These are phyloP conservation scores for Resseliella maxima DNA, from an alignment of 2,888 invertebrate genomes.

Conservation along the genomic window DNA sequence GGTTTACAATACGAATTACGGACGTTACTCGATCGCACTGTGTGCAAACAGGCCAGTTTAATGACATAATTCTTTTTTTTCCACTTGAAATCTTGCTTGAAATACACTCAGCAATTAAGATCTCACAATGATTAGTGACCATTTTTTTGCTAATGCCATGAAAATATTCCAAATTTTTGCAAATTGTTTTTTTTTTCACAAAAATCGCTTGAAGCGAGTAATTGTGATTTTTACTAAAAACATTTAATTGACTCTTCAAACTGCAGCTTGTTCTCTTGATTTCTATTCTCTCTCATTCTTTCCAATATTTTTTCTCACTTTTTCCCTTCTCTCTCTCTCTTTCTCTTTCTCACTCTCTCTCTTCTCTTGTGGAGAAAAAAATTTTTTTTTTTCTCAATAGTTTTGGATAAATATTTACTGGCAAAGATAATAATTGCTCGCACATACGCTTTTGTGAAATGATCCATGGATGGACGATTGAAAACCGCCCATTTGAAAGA, in stretches of 20 bases:
- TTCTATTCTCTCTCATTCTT: neutral
- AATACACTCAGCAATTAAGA: neutral
- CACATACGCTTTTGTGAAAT: neutral
- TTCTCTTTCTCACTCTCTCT: too few species aligned
- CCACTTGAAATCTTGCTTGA: too few species aligned
- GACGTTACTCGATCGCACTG: neutral
- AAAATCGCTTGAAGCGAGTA: neutral
- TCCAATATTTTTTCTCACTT: too few species aligned
- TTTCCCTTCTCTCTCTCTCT: neutral
- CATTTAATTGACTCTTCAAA: neutral
- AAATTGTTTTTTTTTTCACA: neutral
- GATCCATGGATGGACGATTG: neutral
- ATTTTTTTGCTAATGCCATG: neutral
- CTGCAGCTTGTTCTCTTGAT: neutral
- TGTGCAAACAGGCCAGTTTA: neutral
- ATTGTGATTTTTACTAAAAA: neutral
- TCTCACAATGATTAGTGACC: neutral
- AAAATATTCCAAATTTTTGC: neutral
- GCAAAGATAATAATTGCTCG: neutral
- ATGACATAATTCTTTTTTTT: constrained; percentile 26
- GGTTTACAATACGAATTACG: neutral
- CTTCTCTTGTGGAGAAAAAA: too few species aligned
- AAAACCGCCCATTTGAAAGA: neutral
- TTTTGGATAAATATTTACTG: constrained; percentile 4
- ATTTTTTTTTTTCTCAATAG: too few species aligned